Base-by-base conservation (phyloP, 2,888 invertebrate genomes). In the Trissonchulus sp. region DNA sequence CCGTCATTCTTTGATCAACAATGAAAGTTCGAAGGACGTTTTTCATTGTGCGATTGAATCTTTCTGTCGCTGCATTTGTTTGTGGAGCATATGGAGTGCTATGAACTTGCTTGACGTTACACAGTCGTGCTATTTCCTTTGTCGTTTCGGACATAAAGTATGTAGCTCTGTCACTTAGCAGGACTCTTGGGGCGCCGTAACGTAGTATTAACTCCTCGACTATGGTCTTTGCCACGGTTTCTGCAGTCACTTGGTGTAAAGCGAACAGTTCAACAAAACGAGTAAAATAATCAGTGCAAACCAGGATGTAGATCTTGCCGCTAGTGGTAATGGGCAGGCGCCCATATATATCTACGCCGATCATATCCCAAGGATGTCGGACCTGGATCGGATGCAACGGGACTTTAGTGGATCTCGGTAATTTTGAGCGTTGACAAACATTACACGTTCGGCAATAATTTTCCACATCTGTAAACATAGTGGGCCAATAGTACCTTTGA, bases 11-110 rank as follows among this genome's bases (percentile, higher is more conserved):
- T 18, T 15, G n/a, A 18, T 15, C 60, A 60, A 18, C n/a, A 18
- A 60, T 60, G 60, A 18, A 60, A 15, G n/a, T 60, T 18, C 60
- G 15, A 60, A 60, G 15, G 18, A 60, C n/a, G 60, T 60, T 60
- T 60, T 60, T n/a, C n/a, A 60, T 60, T 18, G 60, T 60, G 60
- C 60, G 60, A n/a, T 60, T n/a, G n/a, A 60, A n/a, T n/a, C n/a
- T n/a, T n/a, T n/a, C n/a, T n/a, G n/a, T n/a, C n/a, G n/a, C n/a
- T n/a, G n/a, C n/a, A n/a, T n/a, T n/a, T n/a, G n/a, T n/a, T n/a
- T n/a, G n/a, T n/a, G n/a, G n/a, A n/a, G n/a, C n/a, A n/a, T 60
- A 60, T 18, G 60, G 18, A 60, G 60, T 60, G n/a, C 18, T 60
- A 18, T 60, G 60, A 15, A 60, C 18, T 60, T 60, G 15, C 60